Conservation (phyloP, 1,140 invertebrate species). For the Neodiprion lecontei region DNA sequence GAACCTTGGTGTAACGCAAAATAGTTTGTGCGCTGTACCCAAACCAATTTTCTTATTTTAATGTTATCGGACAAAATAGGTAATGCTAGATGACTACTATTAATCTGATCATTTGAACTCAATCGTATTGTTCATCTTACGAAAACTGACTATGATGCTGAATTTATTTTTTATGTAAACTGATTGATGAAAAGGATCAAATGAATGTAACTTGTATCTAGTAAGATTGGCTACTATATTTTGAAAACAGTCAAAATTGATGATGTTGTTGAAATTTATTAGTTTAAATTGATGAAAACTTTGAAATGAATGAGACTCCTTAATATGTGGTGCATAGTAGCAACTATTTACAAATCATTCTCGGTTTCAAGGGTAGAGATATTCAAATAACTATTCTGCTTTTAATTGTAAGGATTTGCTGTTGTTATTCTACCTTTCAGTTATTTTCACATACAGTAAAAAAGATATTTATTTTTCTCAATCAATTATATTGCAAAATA, state of each 20-base stretch:
- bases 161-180: not conserved
- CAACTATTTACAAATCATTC: not conserved
- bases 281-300: not conserved
- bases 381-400: not conserved
- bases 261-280: not conserved
- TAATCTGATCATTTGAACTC: not conserved
- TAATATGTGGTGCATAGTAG: not conserved
- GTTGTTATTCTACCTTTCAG: not conserved
- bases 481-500: not conserved
- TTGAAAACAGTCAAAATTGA: no score
- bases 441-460: not conserved
- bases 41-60: not conserved
- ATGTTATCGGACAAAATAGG: not conserved
- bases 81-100: not conserved
- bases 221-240: no score
- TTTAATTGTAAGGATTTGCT: not conserved
- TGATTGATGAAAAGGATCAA: no score
- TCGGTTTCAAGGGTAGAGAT: not conserved
- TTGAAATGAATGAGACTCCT: not conserved
- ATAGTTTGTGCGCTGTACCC: not conserved
- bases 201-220: no score
- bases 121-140: not conserved
- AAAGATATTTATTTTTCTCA: constrained; percentile 1
- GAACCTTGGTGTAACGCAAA: not conserved
- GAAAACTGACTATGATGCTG: not conserved